A percentile compares a stretch with the other conserved stretches of the same genome.
These are phyloP conservation scores for Drosophila mauritiana DNA, from an alignment of 1,140 invertebrate genomes.

Conservation along the genomic window DNA sequence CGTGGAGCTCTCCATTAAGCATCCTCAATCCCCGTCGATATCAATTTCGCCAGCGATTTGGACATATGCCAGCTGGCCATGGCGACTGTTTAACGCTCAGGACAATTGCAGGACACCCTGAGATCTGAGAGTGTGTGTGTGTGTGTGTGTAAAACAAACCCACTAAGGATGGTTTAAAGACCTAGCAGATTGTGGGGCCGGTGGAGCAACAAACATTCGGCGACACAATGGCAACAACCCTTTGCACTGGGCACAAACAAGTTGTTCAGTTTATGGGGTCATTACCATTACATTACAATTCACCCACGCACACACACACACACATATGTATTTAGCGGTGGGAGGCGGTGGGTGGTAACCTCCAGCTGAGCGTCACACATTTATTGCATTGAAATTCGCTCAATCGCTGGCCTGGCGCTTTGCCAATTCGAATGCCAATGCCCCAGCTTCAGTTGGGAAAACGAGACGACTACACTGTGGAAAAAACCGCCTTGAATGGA, in stretches of 20 bases:
- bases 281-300: constrained; percentile 81
- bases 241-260: constrained; percentile 75
- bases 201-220: constrained; percentile 38
- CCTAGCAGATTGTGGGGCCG: constrained; percentile 1
- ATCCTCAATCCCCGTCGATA: constrained; percentile 16
- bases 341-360: constrained; percentile 10
- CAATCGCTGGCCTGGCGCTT: constrained; percentile 71
- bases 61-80: constrained; percentile 45
- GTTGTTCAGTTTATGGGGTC: constrained; percentile 82
- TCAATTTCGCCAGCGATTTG: constrained; percentile 39
- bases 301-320: constrained; percentile 30
- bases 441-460: constrained; percentile 22
- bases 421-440: constrained; percentile 56
- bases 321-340: neutral
- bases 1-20: no score
- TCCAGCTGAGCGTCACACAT: constrained; percentile 64
- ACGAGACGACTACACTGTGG: constrained; percentile 13
- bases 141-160: neutral
- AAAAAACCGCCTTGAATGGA: neutral
- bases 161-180: neutral
- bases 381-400: constrained; percentile 82
- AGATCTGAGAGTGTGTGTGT: neutral
- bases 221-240: constrained; percentile 74
- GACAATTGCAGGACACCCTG: constrained; percentile 28
- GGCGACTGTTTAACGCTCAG: constrained; percentile 40